Evolutionary conservation across 2,797 vertebrate species (phyloP).

Genomic region (Potorous gilbertii): DNA sequence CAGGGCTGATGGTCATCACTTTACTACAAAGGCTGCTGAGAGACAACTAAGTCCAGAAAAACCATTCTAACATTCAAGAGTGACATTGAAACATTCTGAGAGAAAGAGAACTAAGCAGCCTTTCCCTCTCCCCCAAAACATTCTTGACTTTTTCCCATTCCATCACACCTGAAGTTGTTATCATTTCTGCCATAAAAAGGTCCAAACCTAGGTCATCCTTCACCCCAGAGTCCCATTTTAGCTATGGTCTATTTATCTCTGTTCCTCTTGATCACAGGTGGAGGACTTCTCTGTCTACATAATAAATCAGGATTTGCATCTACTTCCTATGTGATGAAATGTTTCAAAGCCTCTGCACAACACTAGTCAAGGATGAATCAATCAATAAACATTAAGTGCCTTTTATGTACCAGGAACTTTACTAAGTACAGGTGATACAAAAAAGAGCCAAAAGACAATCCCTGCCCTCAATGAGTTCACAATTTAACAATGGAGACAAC

Average conservation of each 20-base stretch:
- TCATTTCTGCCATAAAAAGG: constrained; percentile 82
- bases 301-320: constrained; percentile 79
- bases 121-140: constrained; percentile 87
- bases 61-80: constrained; percentile 23
- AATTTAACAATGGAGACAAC: not conserved
- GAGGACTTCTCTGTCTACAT: constrained; percentile 77
- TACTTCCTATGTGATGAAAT: not conserved
- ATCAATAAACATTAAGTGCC: not conserved
- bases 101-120: constrained; percentile 85
- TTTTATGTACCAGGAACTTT: not conserved
- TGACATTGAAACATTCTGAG: constrained; percentile 70
- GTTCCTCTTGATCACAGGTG: constrained; percentile 85
- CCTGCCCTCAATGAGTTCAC: not conserved
- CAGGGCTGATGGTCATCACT: not conserved
- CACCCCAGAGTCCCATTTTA: constrained; percentile 88
- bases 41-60: constrained; percentile 24
- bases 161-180: constrained; percentile 87
- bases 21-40: not conserved
- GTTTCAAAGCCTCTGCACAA: not conserved
- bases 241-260: constrained; percentile 85
- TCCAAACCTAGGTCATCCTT: constrained; percentile 88
- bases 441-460: not conserved
- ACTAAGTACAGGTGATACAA: not conserved
- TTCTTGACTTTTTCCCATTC: constrained; percentile 86
- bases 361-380: not conserved